Percentiles rank a stretch among this genome's conserved stretches.
Evolutionary conservation across 2,797 vertebrate species (phyloP).

Genomic region (Linurgus olivaceus): DNA sequence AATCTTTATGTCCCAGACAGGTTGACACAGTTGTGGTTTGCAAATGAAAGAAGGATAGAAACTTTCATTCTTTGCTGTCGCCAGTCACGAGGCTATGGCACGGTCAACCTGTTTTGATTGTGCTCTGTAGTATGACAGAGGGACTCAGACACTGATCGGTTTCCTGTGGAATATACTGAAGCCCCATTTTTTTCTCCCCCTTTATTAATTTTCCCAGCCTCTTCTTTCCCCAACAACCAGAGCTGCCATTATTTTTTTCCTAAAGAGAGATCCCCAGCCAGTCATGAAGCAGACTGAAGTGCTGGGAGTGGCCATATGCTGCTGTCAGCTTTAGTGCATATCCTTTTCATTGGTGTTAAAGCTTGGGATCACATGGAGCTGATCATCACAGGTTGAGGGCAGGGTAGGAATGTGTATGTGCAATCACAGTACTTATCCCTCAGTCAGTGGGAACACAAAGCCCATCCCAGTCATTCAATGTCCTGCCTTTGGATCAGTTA

Average conservation of each 20-base stretch:
- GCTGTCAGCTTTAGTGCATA: neutral
- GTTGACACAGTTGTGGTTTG: neutral
- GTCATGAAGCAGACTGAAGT: neutral
- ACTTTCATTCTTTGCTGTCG: neutral
- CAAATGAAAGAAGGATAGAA: neutral
- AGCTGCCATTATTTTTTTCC: neutral
- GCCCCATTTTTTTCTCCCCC: neutral
- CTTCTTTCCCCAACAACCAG: neutral
- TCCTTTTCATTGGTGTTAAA: neutral
- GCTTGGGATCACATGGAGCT: neutral
- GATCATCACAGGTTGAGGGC: neutral
- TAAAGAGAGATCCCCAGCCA: neutral
- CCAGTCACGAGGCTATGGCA: accelerated
- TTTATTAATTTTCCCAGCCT: neutral
- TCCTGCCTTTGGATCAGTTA: neutral
- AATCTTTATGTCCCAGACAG: neutral
- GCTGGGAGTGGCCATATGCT: neutral
- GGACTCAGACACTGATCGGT: neutral
- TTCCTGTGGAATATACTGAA: neutral
- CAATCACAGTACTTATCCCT: neutral
- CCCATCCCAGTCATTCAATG: neutral
- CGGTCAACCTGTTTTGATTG: neutral
- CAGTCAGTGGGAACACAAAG: neutral
- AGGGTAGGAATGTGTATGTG: neutral
- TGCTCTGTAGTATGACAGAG: neutral